Evolutionary conservation across 2,888 invertebrate species (phyloP), one percentile per base, ranked within the genome.

Genomic region (Hyposoter dolosus): DNA sequence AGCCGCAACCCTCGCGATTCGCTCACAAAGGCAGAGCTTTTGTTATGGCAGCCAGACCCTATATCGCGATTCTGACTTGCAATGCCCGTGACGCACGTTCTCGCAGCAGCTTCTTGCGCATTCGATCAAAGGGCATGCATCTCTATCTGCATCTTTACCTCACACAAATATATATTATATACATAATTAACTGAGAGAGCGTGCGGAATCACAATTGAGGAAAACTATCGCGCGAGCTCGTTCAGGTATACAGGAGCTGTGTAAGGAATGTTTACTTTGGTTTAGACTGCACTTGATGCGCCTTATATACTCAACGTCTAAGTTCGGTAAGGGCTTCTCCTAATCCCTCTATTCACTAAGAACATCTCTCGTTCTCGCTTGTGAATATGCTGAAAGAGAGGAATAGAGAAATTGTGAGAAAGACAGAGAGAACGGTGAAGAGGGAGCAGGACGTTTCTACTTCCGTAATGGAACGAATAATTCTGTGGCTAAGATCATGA

Each of bases 211-310:
- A 87, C 89, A 89, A 90, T 89, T 89, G 77, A 77, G 85, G 53
- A 50, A 53, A 89, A 85, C 85, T 74, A 84, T 72, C 71, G 40
- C 71, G 40, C 10, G 53, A 32, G 83, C 65, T 32, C 12, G 53
- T 40, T 68, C 19, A 47, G 19, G 28, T 60, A n/a, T n/a, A 72
- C 76, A 82, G 71, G 60, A 69, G 76, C 80, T 79, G 79, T 65
- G 85, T 85, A 80, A 87, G 88, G 88, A 89, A 89, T 90, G 89
- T 90, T 91, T 89, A 88, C 83, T 88, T 89, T 90, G 90, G 89
- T 89, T 89, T 86, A 87, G 85, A 74, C 81, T 80, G 79, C 81
- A 83, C 71, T 86, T 75, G 60, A 82, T 56, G 78, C 69, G 71
- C 50, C 66, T 56, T 83, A 69, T 68, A 45, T 65, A 63, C 45